These are phyloP conservation scores for Melanerpes aurifrons DNA, from an alignment of 2,113 vertebrate species.

Conservation along the genomic window DNA sequence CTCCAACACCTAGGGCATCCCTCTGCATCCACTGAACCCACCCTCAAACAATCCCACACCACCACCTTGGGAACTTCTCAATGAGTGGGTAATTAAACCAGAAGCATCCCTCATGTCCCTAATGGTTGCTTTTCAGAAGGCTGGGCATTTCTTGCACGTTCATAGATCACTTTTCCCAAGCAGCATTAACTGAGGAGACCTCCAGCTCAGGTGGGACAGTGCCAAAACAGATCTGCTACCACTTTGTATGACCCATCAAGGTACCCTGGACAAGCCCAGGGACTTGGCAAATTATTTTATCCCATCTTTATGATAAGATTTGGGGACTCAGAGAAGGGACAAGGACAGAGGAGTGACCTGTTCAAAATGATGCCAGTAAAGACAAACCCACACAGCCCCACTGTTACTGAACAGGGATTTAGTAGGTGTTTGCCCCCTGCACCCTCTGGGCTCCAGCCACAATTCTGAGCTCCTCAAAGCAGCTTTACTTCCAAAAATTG, in stretches of 20 bases:
- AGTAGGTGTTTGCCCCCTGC: neutral
- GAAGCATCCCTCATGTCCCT: neutral
- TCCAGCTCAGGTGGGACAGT: neutral
- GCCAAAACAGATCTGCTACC: neutral
- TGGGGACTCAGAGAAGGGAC: neutral
- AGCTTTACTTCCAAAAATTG: neutral
- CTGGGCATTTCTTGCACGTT: neutral
- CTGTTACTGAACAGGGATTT: neutral
- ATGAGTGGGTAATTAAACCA: neutral
- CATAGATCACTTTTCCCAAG: neutral
- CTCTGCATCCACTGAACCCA: neutral
- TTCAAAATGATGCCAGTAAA: neutral
- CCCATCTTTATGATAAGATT: neutral
- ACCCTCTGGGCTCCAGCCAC: neutral
- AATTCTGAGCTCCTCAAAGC: neutral
- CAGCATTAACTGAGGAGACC: neutral
- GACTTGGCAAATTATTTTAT: neutral
- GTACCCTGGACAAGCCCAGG: neutral
- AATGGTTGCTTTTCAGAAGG: neutral
- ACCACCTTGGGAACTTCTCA: neutral
- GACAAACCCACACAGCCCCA: neutral
- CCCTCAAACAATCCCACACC: neutral
- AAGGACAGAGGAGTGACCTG: neutral
- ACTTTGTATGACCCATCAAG: neutral
- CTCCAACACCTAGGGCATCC: rapidly evolving